A percentile compares a stretch with the other conserved stretches of the same genome.
Conservation (phyloP, 2,113 vertebrate genomes). For the Toxotes jaculatrix region DNA sequence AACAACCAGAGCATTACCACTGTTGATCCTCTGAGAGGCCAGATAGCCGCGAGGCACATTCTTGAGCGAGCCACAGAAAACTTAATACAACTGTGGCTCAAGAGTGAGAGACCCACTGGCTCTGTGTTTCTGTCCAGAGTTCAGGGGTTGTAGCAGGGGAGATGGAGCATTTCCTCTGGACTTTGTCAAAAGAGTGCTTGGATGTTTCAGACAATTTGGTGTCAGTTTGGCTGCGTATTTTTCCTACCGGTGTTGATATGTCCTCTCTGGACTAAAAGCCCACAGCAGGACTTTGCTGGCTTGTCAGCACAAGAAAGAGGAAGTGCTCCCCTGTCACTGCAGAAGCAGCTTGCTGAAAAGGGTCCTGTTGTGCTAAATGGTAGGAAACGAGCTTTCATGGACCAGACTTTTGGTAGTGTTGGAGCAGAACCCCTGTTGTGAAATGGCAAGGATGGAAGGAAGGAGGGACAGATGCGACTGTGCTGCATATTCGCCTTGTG, state of each 20-base stretch:
- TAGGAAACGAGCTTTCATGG: conserved; percentile 55
- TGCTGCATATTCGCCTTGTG: conserved; percentile 43
- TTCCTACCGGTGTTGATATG: conserved; percentile 50
- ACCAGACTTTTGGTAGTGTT: conserved; percentile 42
- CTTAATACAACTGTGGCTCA: conserved; percentile 29
- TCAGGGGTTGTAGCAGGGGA: conserved; percentile 35
- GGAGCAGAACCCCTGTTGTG: conserved; percentile 48
- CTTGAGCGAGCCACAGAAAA: conserved; percentile 52
- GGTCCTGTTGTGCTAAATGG: conserved; percentile 55
- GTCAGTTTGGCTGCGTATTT: conserved; percentile 67
- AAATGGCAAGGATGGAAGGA: conserved; percentile 42
- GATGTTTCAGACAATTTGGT: conserved; percentile 56
- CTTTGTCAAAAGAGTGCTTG: conserved; percentile 17
- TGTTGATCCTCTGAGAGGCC: conserved; percentile 41
- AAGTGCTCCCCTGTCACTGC: conserved; percentile 47
- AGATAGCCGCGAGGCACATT: conserved; percentile 62
- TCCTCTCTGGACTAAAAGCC: conserved; percentile 65
- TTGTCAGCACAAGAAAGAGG: conserved; percentile 70
- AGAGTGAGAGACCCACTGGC: conserved; percentile 21
- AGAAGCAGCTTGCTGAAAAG: conserved; percentile 50
- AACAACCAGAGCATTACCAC: conserved; percentile 47
- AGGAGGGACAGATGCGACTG: conserved; percentile 18
- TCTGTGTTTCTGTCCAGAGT: conserved; percentile 37
- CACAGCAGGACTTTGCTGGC: conserved; percentile 77
- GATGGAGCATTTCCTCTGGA: conserved; percentile 34